Evolutionary conservation across 2,797 vertebrate genomes (phyloP).

Genomic region (Brachyalestes nurse): DNA sequence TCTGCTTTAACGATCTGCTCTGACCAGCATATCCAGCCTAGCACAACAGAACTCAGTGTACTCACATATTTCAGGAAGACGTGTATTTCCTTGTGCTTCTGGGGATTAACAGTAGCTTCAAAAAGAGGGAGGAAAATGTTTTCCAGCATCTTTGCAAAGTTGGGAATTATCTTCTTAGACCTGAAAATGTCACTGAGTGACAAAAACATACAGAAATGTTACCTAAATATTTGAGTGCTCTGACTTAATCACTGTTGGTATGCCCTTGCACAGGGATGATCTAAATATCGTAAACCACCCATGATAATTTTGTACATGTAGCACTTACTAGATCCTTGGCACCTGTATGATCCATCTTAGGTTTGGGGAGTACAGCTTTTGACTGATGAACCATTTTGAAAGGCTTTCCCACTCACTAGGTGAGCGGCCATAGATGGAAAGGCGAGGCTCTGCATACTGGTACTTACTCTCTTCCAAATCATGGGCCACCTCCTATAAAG

Average conservation of each 20-base stretch:
- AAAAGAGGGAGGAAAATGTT: conserved; percentile 95
- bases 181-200: conserved; percentile 92
- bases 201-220: conserved; percentile 41
- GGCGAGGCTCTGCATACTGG: conserved; percentile 92
- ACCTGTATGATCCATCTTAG: conserved; percentile 98
- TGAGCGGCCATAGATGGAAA: conserved; percentile 94
- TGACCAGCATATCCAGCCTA: conserved; percentile 7
- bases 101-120: conserved; percentile 92
- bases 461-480: conserved; percentile 95
- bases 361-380: conserved; percentile 93
- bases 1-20: not conserved
- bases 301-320: not conserved
- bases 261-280: not conserved
- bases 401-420: conserved; percentile 86
- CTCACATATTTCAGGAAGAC: conserved; percentile 95
- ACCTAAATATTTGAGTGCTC: not conserved
- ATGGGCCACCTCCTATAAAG: conserved; percentile 86
- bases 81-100: conserved; percentile 86
- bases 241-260: not conserved
- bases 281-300: too few relatives aligned
- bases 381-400: conserved; percentile 93
- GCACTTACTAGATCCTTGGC: conserved; percentile 96
- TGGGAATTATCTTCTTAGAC: conserved; percentile 87
- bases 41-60: conserved; percentile 35
- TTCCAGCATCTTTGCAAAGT: conserved; percentile 93